Evolutionary conservation across 2,797 vertebrate species (phyloP), one percentile per base, ranked within the genome.

Genomic region (Hydrolagus colliei): DNA sequence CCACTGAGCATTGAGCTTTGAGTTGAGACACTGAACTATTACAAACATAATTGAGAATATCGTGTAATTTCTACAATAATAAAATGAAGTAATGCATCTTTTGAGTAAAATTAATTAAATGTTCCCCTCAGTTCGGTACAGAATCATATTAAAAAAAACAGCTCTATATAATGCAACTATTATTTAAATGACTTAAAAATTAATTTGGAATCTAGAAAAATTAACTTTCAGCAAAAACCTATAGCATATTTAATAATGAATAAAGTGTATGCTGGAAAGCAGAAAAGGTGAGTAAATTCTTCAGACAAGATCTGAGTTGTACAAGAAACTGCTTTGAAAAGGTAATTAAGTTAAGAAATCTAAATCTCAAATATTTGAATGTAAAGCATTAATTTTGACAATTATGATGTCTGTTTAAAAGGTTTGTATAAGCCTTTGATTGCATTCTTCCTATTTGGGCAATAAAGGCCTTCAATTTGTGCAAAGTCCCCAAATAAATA

Each of bases 41-140:
- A 77, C 16, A 61, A 77, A 77, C 75, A 77, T 35, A 32, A 10
- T 41, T 20, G 9, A 71, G 16, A 41, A n/a, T 63, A 9, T 35
- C 1, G n/a, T 71, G 71, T 84, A 16, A 68, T 35, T 52, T 71
- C 65, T 18, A 71, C n/a, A 82, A 68, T 82, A 82, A 80, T 27
- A 80, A 65, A 80, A 7, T 65, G 13, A n/a, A 62, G n/a, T 79
- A 63, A 13, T 82, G 7, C 61, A 27, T 27, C 27, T 27, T 79
- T 3, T 11, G 27, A 68, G 9, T 71, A 84, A 84, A 84, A 68
- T 41, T 5, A 84, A 16, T 10, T 1, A 80, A 82, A 84, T 10
- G 68, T 84, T 84, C 41, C 9, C 32, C 32, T 5, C 32, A 71
- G 63, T 71, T 71, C 20, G 10, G 71, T 84, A 35, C 32, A 71